phyloP scores from a whole-genome alignment of 1,140 invertebrate species.

The Penaeus vannamei region DNA sequence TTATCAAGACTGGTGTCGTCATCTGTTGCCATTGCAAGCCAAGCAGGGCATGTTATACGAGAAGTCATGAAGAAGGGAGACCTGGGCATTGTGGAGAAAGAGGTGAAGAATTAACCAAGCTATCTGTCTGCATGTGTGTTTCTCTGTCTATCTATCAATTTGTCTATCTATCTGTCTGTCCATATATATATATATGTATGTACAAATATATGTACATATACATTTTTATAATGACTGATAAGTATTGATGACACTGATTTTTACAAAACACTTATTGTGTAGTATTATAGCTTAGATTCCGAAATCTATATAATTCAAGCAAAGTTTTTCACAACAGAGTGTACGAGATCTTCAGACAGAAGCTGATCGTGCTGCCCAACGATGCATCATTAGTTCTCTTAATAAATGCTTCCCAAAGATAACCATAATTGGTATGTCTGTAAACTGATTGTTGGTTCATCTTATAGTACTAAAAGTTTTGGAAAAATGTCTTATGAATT shows the following conservation, averaged over 20 bases:
- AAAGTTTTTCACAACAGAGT: conserved; percentile 75
- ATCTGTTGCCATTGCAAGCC: conserved; percentile 83
- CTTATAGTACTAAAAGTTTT: background rate
- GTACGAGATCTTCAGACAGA: conserved; percentile 97
- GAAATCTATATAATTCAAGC: background rate
- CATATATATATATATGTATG: too few species aligned
- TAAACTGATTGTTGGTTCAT: background rate
- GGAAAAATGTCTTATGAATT: background rate
- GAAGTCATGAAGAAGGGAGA: conserved; percentile 91
- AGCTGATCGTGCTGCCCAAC: conserved; percentile 94
- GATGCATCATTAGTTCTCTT: conserved; percentile 91
- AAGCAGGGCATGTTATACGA: conserved; percentile 90
- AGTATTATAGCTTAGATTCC: too few species aligned
- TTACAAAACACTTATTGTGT: background rate
- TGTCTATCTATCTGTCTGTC: too few species aligned
- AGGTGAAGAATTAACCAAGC: conserved; percentile 70
- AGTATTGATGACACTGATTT: background rate
- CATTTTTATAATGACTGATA: background rate
- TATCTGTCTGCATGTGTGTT: conserved; percentile 11
- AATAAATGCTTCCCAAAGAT: conserved; percentile 86
- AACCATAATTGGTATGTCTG: conserved; percentile 92
- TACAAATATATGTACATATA: too few species aligned
- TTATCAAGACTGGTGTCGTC: conserved; percentile 80
- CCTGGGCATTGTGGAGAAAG: conserved; percentile 92
- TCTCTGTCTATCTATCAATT: background rate